These are phyloP conservation scores for Arrhamphus sclerolepis DNA, from an alignment of 2,797 vertebrate species.

Conservation along the genomic window DNA sequence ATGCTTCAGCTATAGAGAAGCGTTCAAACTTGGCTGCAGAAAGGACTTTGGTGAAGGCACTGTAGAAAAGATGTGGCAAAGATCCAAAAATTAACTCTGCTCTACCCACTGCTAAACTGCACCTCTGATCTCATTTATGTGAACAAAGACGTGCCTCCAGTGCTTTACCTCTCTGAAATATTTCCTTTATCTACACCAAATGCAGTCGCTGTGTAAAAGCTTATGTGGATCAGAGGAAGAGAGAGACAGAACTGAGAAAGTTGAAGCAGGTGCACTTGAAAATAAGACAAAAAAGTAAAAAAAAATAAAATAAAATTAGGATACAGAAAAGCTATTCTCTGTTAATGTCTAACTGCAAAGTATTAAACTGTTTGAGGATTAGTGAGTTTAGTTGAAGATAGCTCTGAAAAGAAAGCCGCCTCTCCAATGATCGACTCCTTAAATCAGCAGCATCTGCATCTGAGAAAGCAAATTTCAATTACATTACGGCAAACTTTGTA, in stretches of 20 bases:
- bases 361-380: not conserved
- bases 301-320: not conserved
- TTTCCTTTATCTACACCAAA: conserved; percentile 16
- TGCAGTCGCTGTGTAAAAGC: conserved; percentile 16
- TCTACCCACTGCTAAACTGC: conserved; percentile 26
- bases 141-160: conserved; percentile 24
- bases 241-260: conserved; percentile 14
- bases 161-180: conserved; percentile 26
- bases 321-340: too few relatives aligned
- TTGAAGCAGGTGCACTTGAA: not conserved
- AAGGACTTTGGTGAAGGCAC: conserved; percentile 10
- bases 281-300: not conserved
- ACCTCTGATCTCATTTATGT: conserved; percentile 37
- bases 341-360: too few relatives aligned
- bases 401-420: not conserved
- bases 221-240: conserved; percentile 3
- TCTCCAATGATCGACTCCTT: too few relatives aligned
- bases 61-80: conserved; percentile 8
- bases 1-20: not conserved
- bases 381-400: not conserved
- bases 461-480: too few relatives aligned
- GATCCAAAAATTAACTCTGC: conserved; percentile 14
- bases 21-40: not conserved
- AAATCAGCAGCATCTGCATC: too few relatives aligned
- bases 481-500: too few relatives aligned